These are phyloP conservation scores for Melanotaenia maccullochi DNA, from an alignment of 2,797 vertebrate genomes.

Conservation along the genomic window DNA sequence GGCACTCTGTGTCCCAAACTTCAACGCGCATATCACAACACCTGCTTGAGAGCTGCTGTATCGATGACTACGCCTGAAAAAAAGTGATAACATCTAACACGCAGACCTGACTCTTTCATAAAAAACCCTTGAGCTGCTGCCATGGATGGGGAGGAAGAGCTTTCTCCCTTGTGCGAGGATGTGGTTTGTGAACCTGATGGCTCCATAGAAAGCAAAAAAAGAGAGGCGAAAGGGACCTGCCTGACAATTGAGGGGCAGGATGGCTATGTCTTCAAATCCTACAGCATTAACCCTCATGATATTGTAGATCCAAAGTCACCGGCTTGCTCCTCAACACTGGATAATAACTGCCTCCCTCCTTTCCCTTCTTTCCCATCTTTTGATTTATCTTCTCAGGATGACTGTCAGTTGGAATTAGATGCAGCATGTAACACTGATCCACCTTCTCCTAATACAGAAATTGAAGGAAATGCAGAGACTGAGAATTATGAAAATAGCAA, in stretches of 20 bases:
- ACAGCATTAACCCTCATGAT: slow-evolving; percentile 80
- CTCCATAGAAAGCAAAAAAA: slow-evolving; percentile 75
- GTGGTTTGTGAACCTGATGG: slow-evolving; percentile 68
- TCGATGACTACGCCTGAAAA: slow-evolving; percentile 78
- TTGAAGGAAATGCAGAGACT: slow-evolving; percentile 60
- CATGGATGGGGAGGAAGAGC: slow-evolving; percentile 84
- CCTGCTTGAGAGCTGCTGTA: slow-evolving; percentile 69
- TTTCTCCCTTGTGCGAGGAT: slow-evolving; percentile 75
- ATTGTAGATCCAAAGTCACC: slow-evolving; percentile 60
- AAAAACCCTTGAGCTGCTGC: slow-evolving; percentile 70
- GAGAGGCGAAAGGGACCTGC: slow-evolving; percentile 82
- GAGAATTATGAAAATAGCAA: slow-evolving; percentile 65
- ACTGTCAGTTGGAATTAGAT: slow-evolving; percentile 68
- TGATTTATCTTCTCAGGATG: slow-evolving; percentile 80
- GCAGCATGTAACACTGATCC: slow-evolving; percentile 65
- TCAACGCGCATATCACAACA: slow-evolving; percentile 59
- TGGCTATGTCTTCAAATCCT: slow-evolving; percentile 86
- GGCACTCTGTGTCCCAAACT: slow-evolving; percentile 60
- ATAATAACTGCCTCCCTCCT: slow-evolving; percentile 83
- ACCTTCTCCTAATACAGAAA: slow-evolving; percentile 69
- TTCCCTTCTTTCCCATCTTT: slow-evolving; percentile 53
- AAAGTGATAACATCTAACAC: slow-evolving; percentile 68
- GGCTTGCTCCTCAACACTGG: slow-evolving; percentile 77
- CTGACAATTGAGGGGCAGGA: slow-evolving; percentile 86
- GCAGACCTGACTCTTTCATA: slow-evolving; percentile 65